Evolutionary conservation across 2,888 invertebrate genomes (phyloP).

Genomic region (Polymixis lichenea): DNA sequence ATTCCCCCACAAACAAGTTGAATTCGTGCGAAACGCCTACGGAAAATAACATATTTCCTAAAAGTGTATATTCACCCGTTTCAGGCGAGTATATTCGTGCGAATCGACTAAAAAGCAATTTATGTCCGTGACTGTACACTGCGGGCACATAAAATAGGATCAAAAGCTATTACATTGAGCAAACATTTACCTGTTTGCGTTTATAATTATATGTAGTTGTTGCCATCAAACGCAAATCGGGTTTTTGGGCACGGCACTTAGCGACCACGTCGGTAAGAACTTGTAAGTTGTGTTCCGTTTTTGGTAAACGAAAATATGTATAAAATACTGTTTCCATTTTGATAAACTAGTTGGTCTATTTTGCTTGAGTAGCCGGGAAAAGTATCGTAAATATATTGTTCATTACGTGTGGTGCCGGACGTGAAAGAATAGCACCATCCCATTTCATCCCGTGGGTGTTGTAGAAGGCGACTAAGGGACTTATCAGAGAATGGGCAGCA

Average conservation of each 20-base stretch:
- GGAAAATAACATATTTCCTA: too few species aligned
- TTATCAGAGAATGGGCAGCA: too few species aligned
- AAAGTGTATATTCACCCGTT: too few species aligned
- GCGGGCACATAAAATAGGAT: constrained; percentile 46
- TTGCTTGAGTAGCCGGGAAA: neutral
- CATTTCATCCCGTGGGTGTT: too few species aligned
- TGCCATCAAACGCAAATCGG: constrained; percentile 60
- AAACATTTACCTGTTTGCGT: constrained; percentile 61
- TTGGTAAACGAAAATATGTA: constrained; percentile 42
- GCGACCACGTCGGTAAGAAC: constrained; percentile 46
- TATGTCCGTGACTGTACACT: neutral
- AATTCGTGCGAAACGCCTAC: too few species aligned
- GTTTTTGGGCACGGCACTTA: constrained; percentile 64
- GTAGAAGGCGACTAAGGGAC: too few species aligned
- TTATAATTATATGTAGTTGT: constrained; percentile 45
- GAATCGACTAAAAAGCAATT: too few species aligned
- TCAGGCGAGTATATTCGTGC: too few species aligned
- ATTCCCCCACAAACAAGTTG: too few species aligned
- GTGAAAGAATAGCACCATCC: too few species aligned
- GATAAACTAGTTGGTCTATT: neutral
- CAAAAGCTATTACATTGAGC: constrained; percentile 52
- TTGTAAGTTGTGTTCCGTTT: constrained; percentile 41
- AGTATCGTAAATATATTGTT: neutral
- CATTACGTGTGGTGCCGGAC: too few species aligned
- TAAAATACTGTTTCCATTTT: constrained; percentile 17